phyloP scores from a whole-genome alignment of 2,113 vertebrate species.

The Psephotus haematonotus region DNA sequence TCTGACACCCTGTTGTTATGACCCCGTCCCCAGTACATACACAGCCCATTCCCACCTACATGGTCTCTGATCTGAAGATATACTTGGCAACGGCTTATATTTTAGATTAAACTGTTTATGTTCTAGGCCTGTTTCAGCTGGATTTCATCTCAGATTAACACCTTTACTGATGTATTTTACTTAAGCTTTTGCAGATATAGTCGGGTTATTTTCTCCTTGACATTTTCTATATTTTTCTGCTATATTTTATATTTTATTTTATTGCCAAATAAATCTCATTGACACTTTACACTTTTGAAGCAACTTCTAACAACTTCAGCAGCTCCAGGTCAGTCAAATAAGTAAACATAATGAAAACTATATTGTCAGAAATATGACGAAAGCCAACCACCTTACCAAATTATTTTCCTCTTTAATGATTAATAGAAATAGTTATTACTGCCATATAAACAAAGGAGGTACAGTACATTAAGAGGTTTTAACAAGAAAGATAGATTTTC shows the following conservation, averaged over 20 bases:
- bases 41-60: neutral
- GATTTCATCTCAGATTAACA: neutral
- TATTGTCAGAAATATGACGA: neutral
- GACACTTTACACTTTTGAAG: neutral
- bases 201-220: neutral
- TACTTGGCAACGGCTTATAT: neutral
- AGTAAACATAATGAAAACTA: slow-evolving; percentile 6
- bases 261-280: neutral
- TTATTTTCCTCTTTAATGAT: neutral
- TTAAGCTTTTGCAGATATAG: neutral
- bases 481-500: neutral
- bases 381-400: neutral
- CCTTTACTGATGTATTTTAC: neutral
- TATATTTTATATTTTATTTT: neutral
- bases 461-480: neutral
- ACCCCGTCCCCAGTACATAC: neutral
- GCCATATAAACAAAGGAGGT: neutral
- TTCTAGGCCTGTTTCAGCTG: neutral
- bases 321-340: neutral
- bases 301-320: neutral
- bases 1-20: neutral
- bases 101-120: neutral
- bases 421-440: neutral
- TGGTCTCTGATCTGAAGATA: neutral
- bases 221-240: neutral